These are phyloP conservation scores for Zaprionus camerounensis DNA, from an alignment of 1,140 invertebrate genomes.

Conservation along the genomic window DNA sequence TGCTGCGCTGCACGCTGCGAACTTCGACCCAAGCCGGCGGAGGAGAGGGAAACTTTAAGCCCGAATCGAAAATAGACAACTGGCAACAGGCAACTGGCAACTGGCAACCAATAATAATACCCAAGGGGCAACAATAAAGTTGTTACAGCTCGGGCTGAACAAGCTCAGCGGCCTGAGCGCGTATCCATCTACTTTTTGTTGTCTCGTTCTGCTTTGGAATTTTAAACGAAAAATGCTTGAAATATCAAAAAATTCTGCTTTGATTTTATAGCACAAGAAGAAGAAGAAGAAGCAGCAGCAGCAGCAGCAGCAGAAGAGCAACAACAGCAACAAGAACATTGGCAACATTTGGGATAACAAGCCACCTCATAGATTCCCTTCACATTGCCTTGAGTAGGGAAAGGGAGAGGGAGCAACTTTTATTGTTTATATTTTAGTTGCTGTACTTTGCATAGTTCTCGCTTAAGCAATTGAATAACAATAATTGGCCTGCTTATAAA, in stretches of 20 bases:
- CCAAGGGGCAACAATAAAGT: slow-evolving; percentile 37
- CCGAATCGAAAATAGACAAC: slow-evolving; percentile 24
- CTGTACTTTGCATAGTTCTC: background rate
- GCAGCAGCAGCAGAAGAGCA: slow-evolving; percentile 7
- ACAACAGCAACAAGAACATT: slow-evolving; percentile 1
- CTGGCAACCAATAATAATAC: slow-evolving; percentile 55
- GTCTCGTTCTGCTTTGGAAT: slow-evolving; percentile 36
- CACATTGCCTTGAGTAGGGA: background rate
- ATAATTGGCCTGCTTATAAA: no score
- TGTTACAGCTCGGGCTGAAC: slow-evolving; percentile 14
- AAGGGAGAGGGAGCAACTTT: background rate
- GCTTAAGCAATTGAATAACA: background rate
- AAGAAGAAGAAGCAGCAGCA: background rate
- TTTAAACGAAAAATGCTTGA: slow-evolving; percentile 68
- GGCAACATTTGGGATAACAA: background rate
- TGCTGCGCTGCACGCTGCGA: slow-evolving; percentile 19
- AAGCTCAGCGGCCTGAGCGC: slow-evolving; percentile 4
- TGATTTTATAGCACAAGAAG: slow-evolving; percentile 51
- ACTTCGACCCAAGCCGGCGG: background rate
- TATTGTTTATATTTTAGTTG: background rate
- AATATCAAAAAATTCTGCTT: slow-evolving; percentile 64
- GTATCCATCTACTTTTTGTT: slow-evolving; percentile 30
- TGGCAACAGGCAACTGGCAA: slow-evolving; percentile 11
- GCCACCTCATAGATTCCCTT: background rate
- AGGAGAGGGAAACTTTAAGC: slow-evolving; percentile 21